Evolutionary conservation across 2,113 vertebrate genomes (phyloP), one percentile per base, ranked within the genome.

Genomic region (Elephantulus edwardii): DNA sequence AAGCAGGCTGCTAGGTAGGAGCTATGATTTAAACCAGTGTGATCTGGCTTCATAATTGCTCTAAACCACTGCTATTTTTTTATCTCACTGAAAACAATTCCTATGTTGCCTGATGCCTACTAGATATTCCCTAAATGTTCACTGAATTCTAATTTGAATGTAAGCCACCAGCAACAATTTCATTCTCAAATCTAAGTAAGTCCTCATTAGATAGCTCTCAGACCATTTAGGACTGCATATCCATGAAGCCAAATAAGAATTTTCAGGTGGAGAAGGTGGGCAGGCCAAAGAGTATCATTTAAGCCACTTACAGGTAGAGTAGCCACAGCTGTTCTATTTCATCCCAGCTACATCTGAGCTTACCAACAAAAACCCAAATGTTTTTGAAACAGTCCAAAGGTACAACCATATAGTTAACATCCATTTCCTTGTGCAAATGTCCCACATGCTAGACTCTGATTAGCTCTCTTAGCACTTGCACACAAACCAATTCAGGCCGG

Each of bases 381-480:
- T 30, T 68, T 92, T 50, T 86, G 58, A 91, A 91, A 50, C 70
- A 66, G 83, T 88, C 84, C 92, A 93, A 90, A 89, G 26, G 62
- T 44, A 89, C 56, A 91, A 83, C 76, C 68, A 88, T 82, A 56
- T 60, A 95, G 86, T 92, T 92, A 89, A 87, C 92, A 96, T 89
- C 56, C 24, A 93, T 91, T 95, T 93, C 22, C 58, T 78, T 92
- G 56, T 89, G 91, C 35, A 85, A 85, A 94, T 62, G 46, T 19
- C 78, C 80, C 75, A 92, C 79, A 82, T 83, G 87, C 66, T 87
- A 83, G 78, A 56, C 46, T 76, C 75, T 93, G 85, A 92, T 96
- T 89, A 91, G 83, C 38, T 88, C 24, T 88, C 88, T 87, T 95
- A 93, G 94, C 84, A 91, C 44, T 1, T 44, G 46, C 20, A 71